Base-by-base conservation (phyloP, 2,888 invertebrate species). In the Melipona bicolor region DNA sequence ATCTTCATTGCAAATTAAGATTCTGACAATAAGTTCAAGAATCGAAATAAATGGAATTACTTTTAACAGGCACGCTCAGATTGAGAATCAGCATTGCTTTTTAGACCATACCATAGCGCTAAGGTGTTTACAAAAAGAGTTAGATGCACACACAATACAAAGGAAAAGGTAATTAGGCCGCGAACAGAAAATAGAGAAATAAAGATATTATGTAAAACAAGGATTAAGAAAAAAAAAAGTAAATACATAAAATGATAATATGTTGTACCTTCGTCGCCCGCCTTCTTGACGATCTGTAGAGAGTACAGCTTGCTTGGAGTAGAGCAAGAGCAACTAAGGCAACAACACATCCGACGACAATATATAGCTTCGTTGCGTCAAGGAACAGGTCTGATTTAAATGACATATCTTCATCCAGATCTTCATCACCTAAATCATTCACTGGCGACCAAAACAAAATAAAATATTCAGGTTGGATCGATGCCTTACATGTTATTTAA, bases 301-400 rank as follows among this genome's bases (percentile, higher is more conserved):
- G 96, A 3, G 98, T 98, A 93, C 98, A 98, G 73, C 95, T 96
- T 0, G 98, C 98, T 95, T 98, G 98, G 69, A 98, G 95, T 19
- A 98, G 91, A 0, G 98, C 97, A 62, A 98, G 96, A 32, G 98
- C 95, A 54, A 98, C 95, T 65, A 98, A 95, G 0, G 98, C 98
- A 0, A 96, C 96, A 79, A 98, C 97, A 90, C 98, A 97, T 13
- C 97, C 98, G 81, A 97, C 95, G 64, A 98, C 97, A 83, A 97
- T 97, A 95, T 97, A 98, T 83, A 98, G 95, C 92, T 98, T 97
- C 24, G 96, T 96, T 91, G 96, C 96, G 0, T 97, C 96, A 68
- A 97, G 95, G 96, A 97, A 95, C 96, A 97, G 87, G 62, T 92
- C 74, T 5, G 80, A 61, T 49, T 81, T 49, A 13, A 79, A 71